A percentile compares a stretch with the other conserved stretches of the same genome.
Conservation (phyloP, 2,113 vertebrate genomes). For the Burhinus bistriatus region DNA sequence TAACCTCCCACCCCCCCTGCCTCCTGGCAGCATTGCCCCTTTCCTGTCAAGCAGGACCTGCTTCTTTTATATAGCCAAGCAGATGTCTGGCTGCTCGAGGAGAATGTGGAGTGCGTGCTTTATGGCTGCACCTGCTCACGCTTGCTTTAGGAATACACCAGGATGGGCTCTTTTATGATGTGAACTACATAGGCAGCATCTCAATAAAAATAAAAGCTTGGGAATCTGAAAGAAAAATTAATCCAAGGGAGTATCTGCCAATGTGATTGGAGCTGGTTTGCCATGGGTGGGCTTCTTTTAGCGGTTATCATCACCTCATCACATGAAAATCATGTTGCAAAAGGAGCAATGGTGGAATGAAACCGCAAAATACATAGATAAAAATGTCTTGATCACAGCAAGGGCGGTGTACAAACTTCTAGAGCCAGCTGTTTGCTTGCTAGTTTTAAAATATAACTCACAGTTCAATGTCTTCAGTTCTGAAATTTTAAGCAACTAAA, state of each 20-base stretch:
- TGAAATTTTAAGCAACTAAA: not conserved
- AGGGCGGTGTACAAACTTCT: not conserved
- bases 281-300: not conserved
- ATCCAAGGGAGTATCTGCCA: not conserved
- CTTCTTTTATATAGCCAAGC: slow-evolving; percentile 35
- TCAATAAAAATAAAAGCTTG: not conserved
- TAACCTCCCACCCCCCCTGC: not conserved
- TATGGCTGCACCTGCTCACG: slow-evolving; percentile 36
- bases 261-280: not conserved
- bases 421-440: not conserved
- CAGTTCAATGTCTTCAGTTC: not conserved
- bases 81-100: slow-evolving; percentile 18
- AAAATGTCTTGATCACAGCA: not conserved
- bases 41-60: slow-evolving; percentile 20
- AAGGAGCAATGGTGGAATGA: not conserved
- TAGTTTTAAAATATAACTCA: not conserved
- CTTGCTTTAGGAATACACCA: slow-evolving; percentile 34
- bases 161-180: not conserved
- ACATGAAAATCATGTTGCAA: not conserved
- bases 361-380: not conserved
- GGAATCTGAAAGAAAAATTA: not conserved
- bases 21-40: slow-evolving; percentile 13
- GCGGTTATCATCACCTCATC: not conserved
- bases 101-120: not conserved
- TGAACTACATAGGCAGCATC: not conserved